Percentiles rank a stretch among this genome's conserved stretches.
These are phyloP conservation scores for Hirudo medicinalis DNA, from an alignment of 1,140 invertebrate species.

Conservation along the genomic window DNA sequence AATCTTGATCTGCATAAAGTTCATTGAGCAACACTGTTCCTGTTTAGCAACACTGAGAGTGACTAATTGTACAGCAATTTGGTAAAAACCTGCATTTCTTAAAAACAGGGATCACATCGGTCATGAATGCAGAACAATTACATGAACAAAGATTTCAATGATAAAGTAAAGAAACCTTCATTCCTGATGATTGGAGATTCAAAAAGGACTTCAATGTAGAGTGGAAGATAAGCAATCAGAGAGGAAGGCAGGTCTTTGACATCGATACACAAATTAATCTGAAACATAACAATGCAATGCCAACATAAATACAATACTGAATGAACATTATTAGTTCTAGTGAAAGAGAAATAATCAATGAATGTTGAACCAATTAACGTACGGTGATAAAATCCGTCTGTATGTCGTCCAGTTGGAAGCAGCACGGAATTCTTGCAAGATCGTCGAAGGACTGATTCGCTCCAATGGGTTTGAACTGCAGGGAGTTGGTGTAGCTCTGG, in stretches of 20 bases:
- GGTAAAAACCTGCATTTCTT: too few species aligned
- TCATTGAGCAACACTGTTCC: too few species aligned
- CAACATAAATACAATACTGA: constrained; percentile 20
- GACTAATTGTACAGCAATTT: too few species aligned
- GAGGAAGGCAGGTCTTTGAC: constrained; percentile 50
- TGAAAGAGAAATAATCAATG: constrained; percentile 2
- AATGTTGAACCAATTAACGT: too few species aligned
- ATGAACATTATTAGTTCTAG: constrained; percentile 20
- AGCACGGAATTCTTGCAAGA: constrained; percentile 47
- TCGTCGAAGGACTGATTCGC: constrained; percentile 50
- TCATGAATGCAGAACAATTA: too few species aligned
- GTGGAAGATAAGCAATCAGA: constrained; percentile 55
- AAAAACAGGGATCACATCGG: too few species aligned
- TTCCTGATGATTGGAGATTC: constrained; percentile 46
- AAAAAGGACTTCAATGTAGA: constrained; percentile 56
- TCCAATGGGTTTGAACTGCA: constrained; percentile 28
- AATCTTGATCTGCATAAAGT: neutral
- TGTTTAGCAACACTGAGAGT: too few species aligned
- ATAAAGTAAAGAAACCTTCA: constrained; percentile 41
- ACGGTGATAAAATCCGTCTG: constrained; percentile 74
- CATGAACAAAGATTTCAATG: neutral
- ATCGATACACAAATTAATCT: constrained; percentile 58
- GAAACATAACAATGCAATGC: constrained; percentile 24
- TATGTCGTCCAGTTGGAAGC: constrained; percentile 63
- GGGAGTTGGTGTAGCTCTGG: constrained; percentile 40